Base-by-base conservation (phyloP, 2,797 vertebrate species). In the Notolabrus celidotus region DNA sequence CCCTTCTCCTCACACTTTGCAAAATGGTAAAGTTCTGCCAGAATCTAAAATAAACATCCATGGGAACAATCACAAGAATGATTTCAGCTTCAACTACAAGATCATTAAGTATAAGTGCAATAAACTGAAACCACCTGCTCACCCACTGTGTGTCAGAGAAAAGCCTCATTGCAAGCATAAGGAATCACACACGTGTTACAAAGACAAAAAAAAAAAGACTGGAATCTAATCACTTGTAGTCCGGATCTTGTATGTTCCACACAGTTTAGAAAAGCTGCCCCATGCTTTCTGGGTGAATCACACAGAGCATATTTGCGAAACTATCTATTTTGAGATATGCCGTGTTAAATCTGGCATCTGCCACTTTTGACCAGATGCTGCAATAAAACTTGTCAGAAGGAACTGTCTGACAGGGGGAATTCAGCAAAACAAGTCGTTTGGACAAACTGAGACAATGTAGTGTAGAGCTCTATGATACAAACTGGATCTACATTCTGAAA, bases 331-430 rank as follows among this genome's bases (percentile, higher is more conserved):
- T 61, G 20, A 74, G 74, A 29, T 25, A 68, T 41, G 36, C 23
- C 17, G 61, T 67, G 65, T 86, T 54, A 70, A 80, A 75, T 79
- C 76, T 79, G 57, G 52, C 62, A 78, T 71, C 42, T 80, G 39
- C 50, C 74, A 12, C 4, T 71, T 74, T 31, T 20, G 22, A 60
- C 36, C 25, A 54, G 54, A 59, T 66, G 45, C 59, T 79, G 52
- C 53, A 31, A 41, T 65, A 52, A 71, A 77, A 61, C 23, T 5
- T 25, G 19, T 59, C 57, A 46, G 60, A 19, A 27, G 70, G 51
- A 74, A 74, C 82, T 25, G 22, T 68, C 31, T 64, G 59, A 34
- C 45, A 10, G 0, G 47, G 19, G 62, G 61, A 56, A 57, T 52
- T 67, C 19, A 47, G 51, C 23, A 70, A 70, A 84, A 72, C 56